Base-by-base conservation (phyloP, 1,140 invertebrate genomes). In the Notospermus geniculatus region DNA sequence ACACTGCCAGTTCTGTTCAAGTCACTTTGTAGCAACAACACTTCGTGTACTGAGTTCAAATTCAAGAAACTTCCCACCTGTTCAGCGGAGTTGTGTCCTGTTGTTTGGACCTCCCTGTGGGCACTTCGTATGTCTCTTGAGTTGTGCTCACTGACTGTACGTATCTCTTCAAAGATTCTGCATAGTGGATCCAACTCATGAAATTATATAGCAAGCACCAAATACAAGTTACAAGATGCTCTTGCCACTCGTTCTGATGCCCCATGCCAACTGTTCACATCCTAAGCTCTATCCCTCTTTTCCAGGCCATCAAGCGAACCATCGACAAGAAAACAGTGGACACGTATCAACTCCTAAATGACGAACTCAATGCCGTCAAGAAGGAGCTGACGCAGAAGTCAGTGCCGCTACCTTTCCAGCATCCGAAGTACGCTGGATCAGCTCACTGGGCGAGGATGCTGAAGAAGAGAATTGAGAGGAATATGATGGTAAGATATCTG, bases 311-410 rank as follows among this genome's bases (percentile, higher is more conserved):
- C 52, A 71, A 72, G 30, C 68, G 81, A 58, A 80, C 77, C 4
- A 78, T 81, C 54, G 84, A 84, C 65, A 83, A 83, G 72, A 80
- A 81, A 70, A 80, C 78, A 67, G 79, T 84, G 39, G 71, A 91
- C 83, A 84, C 91, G 1, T 93, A 90, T 84, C 82, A 85, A 25
- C 85, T 91, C 76, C 91, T 93, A 71, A 85, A 85, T 59, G 83
- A 88, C n/a, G 89, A 92, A 71, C 87, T 93, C 30, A 86, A 90
- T 62, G 83, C 84, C 2, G 86, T 87, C 0, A 90, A 91, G 70
- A 86, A 88, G 59, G 87, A 90, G 57, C 80, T 92, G 59, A 80
- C 89, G 1, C 74, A 84, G 25, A 86, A 87, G 54, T 83, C 84
- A 1, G 78, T 85, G 29, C 84, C 88, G 55, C 84, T 88, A 0